Evolutionary conservation across 2,888 invertebrate species (phyloP), one percentile per base, ranked within the genome.

Genomic region (Baccha elongata): DNA sequence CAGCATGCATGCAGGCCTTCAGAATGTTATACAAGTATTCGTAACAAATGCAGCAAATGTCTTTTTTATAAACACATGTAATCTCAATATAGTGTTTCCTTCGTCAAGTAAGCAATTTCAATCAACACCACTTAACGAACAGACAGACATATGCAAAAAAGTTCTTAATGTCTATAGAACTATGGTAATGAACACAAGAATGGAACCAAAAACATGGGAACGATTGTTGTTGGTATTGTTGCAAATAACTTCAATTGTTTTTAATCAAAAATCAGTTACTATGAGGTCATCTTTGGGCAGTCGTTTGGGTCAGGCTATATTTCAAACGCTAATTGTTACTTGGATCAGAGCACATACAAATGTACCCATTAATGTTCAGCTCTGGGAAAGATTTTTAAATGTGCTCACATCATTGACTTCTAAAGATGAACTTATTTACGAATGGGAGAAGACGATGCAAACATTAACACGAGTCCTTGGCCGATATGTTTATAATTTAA

Each of bases 381-480:
- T 99, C 48, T 99, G 99, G 99, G 97, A 98, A 91, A 95, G 96
- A 89, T 97, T 99, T 89, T 93, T 98, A 88, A 93, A 94, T 79
- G 95, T 98, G 8, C 92, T 99, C 15, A 95, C 96, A 0, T 94
- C 97, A 1, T 92, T 99, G 5, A 98, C 98, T 0, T 95, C 95
- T 85, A 98, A 98, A 95, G 97, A 98, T 88, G 98, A 98, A 89
- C 92, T 99, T 10, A 96, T 99, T 83, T 96, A 95, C 84, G 98
- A 99, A 89, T 99, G 98, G 98, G 97, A 97, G 94, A 98, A 98
- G 94, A 98, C 97, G n/a, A 94, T 99, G 94, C 98, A 98, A 89
- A 99, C 98, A 0, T 90, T 99, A 85, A 99, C 99, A 0, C 93
- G 98, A 83, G 98, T 99, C 37, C 92, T 99, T 73, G 98, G 98